Percentiles rank a stretch among this genome's conserved stretches.
Conservation (phyloP, 2,797 vertebrate genomes). For the Chelon auratus region DNA sequence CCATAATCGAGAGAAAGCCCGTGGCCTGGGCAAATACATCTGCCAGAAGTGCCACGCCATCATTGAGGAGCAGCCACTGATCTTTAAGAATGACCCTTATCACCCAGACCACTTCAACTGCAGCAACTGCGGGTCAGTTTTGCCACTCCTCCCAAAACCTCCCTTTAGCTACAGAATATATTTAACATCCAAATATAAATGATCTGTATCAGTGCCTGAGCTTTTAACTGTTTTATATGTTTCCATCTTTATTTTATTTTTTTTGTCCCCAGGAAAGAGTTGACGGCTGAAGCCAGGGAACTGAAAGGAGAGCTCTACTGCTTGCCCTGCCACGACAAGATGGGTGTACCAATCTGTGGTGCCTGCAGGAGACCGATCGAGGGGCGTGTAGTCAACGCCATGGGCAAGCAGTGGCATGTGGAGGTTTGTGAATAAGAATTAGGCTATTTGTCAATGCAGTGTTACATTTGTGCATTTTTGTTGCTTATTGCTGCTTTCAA, state of each 20-base stretch:
- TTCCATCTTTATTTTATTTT: constrained; percentile 9
- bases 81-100: constrained; percentile 98
- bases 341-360: constrained; percentile 98
- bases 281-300: constrained; percentile 96
- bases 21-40: constrained; percentile 92
- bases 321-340: constrained; percentile 98
- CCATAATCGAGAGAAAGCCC: constrained; percentile 96
- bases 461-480: not conserved
- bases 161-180: not conserved
- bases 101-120: constrained; percentile 99
- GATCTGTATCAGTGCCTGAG: not conserved
- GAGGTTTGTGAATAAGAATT: constrained; percentile 86
- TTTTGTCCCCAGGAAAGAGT: constrained; percentile 89
- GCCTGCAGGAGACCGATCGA: constrained; percentile 97
- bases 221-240: not conserved
- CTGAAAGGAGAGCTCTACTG: constrained; percentile 97
- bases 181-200: not conserved
- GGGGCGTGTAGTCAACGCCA: constrained; percentile 97
- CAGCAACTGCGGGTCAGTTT: constrained; percentile 93
- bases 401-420: constrained; percentile 99
- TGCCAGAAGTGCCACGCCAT: constrained; percentile 98
- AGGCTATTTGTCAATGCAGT: not conserved
- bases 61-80: constrained; percentile 95
- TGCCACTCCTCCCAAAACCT: not conserved
- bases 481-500: not conserved